A percentile compares a stretch with the other conserved stretches of the same genome.
These are phyloP conservation scores for Orestias chungarensis DNA, from an alignment of 2,797 vertebrate genomes.

Conservation along the genomic window DNA sequence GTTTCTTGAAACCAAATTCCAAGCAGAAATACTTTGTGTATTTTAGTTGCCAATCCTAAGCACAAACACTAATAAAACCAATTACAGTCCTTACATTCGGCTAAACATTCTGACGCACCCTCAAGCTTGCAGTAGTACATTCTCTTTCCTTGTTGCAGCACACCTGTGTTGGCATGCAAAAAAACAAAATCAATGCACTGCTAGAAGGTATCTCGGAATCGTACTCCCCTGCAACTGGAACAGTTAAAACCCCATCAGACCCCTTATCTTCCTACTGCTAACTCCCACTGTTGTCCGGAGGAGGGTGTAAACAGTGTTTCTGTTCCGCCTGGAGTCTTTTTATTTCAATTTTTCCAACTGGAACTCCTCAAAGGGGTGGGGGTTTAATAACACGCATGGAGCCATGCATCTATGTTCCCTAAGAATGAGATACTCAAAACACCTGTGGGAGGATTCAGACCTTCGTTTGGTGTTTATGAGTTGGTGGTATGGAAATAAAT, in stretches of 20 bases:
- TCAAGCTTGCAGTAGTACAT: too few species aligned
- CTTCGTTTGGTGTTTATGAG: neutral
- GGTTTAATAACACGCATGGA: too few species aligned
- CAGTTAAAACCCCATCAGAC: conserved; percentile 40
- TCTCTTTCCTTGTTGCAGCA: neutral
- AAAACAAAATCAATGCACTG: conserved; percentile 4
- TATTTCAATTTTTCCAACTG: conserved; percentile 28
- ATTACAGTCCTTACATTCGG: too few species aligned
- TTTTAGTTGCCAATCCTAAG: too few species aligned
- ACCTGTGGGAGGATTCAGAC: conserved; percentile 5
- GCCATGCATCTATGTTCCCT: neutral
- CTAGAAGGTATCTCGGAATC: conserved; percentile 34
- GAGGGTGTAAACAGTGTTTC: conserved; percentile 55
- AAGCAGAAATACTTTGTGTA: too few species aligned
- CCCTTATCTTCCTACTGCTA: conserved; percentile 19
- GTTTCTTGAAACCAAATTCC: too few species aligned
- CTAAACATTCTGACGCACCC: too few species aligned
- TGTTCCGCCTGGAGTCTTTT: conserved; percentile 31
- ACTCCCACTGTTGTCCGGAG: conserved; percentile 61
- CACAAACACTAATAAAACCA: too few species aligned
- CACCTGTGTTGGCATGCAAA: conserved; percentile 25
- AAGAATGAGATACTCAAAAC: neutral
- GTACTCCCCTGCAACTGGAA: conserved; percentile 48
- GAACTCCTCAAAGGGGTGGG: conserved; percentile 7
- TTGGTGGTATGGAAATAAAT: neutral